Evolutionary conservation across 2,113 vertebrate species (phyloP), one percentile per base, ranked within the genome.

Genomic region (Ophiodon elongatus): DNA sequence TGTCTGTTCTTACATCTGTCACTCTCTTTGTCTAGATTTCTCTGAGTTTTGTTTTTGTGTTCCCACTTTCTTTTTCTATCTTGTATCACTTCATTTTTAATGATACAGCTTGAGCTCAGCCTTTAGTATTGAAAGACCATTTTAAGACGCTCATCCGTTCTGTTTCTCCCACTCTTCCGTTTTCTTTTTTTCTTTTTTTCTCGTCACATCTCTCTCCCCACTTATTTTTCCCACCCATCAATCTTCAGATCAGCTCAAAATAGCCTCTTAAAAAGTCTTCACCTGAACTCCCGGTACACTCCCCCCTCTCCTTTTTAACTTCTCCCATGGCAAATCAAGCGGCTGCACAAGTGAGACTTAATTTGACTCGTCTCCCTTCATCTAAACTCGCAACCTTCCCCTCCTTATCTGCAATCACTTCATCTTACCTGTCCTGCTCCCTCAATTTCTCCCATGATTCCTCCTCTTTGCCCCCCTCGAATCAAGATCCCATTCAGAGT

Each of bases 241-340:
- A 65, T 79, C 68, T 67, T 66, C 0, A 68, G 69, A 66, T 77
- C 73, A 62, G n/a, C 31, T 29, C 19, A 45, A 27, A 54, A 84
- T 33, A 84, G 68, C 67, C 67, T 78, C 57, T 86, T 79, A 57
- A 74, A 59, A 69, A 79, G 56, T 80, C 76, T 64, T 76, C 33
- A 65, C 76, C 57, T 78, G 54, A 45, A 67, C 80, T 67, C 79
- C 60, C 70, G 72, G 59, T 84, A 15, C 39, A 4, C 68, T 79
- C 79, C 59, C 70, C 25, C 2, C 37, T n/a, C 25, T 69, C 3
- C 64, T 71, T 68, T 33, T 66, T 68, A 21, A 76, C 69, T 79
- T 69, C 76, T 75, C 47, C 33, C 43, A 8, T 27, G 43, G 56
- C 71, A 73, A 80, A 90, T 86, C 74, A 83, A 80, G 73, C 67